A percentile compares a stretch with the other conserved stretches of the same genome.
These are phyloP conservation scores for Calidris pugnax DNA, from an alignment of 2,113 vertebrate species.

Conservation along the genomic window DNA sequence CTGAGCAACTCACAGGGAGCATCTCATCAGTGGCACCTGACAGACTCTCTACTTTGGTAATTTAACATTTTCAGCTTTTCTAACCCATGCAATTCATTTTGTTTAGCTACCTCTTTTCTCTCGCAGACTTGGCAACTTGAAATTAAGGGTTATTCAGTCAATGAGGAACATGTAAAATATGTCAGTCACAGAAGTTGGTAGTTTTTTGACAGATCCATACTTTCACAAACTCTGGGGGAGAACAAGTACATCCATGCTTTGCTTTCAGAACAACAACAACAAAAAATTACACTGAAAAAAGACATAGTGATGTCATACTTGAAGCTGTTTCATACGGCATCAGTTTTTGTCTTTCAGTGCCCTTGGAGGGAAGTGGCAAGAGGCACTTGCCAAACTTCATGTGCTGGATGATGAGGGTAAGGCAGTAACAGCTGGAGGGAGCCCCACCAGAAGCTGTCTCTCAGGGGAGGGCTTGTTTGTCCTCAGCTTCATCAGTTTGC, in stretches of 20 bases:
- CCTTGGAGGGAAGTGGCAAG: background rate
- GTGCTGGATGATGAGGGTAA: background rate
- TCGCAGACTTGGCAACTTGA: background rate
- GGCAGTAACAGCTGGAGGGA: background rate
- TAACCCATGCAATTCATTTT: background rate
- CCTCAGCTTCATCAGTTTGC: background rate
- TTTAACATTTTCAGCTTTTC: slow-evolving; percentile 3
- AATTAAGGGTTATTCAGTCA: background rate
- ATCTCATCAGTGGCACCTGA: background rate
- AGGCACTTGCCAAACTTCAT: background rate
- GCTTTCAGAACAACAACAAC: background rate
- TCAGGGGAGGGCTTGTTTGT: background rate
- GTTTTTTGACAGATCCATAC: background rate
- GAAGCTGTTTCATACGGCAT: background rate
- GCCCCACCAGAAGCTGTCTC: background rate
- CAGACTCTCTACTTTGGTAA: background rate
- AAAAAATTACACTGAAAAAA: background rate
- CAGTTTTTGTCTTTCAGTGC: background rate
- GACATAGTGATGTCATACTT: background rate
- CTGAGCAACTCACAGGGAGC: background rate
- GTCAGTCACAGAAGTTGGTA: background rate
- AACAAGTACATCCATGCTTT: background rate
- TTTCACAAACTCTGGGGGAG: background rate
- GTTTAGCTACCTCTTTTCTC: background rate
- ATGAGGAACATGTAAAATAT: background rate